Evolutionary conservation across 2,888 invertebrate genomes (phyloP).

Genomic region (Seira ritae): DNA sequence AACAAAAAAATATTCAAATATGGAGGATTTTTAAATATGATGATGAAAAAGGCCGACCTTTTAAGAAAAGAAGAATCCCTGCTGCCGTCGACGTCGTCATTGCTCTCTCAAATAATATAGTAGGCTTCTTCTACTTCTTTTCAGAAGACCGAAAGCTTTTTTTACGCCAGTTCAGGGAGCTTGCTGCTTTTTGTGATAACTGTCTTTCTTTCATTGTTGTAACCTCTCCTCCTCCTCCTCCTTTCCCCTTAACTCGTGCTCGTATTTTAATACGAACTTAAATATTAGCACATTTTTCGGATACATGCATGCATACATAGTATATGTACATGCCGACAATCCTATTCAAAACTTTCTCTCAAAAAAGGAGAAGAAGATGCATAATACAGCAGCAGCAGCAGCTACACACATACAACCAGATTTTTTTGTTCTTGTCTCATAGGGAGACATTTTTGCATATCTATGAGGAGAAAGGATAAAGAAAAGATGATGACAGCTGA

Average conservation of each 20-base stretch:
- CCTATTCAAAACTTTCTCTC: constrained; percentile 41
- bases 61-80: constrained; percentile 42
- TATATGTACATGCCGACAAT: constrained; percentile 1
- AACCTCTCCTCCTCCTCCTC: constrained; percentile 19
- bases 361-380: constrained; percentile 23
- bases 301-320: constrained; percentile 1
- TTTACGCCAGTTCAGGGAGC: constrained; percentile 6
- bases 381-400: no score
- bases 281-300: constrained; percentile 34
- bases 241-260: not conserved
- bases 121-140: not conserved
- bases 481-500: constrained; percentile 58
- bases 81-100: constrained; percentile 17
- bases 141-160: not conserved
- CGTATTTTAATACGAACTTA: constrained; percentile 3
- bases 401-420: no score
- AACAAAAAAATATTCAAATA: constrained; percentile 50
- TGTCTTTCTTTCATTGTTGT: constrained; percentile 37
- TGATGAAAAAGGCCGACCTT: constrained; percentile 54
- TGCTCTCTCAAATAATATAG: not conserved
- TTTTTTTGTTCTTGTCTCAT: not conserved
- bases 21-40: constrained; percentile 53
- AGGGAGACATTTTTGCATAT: constrained; percentile 41
- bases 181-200: constrained; percentile 55
- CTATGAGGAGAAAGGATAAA: constrained; percentile 56